Evolutionary conservation across 35 echinoderm and acorn worm species (phyloP), one percentile per base, ranked within the genome.

Genomic region (Ophioderma brevispina): DNA sequence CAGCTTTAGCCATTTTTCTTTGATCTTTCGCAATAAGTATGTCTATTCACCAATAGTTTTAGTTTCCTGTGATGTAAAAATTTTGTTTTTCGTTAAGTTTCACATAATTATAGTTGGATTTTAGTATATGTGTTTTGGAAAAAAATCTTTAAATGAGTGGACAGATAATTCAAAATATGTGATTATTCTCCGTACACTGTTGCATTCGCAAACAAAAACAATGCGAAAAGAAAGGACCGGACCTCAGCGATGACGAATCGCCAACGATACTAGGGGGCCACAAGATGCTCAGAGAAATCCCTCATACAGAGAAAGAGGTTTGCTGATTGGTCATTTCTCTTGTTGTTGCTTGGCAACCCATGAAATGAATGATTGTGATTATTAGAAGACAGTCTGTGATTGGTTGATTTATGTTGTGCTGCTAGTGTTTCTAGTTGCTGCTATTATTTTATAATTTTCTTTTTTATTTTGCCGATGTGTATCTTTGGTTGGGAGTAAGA

Each of bases 281-380:
- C 4, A 79, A 90, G 49, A 78, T 89, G 18, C 94, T 95, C 31
- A 97, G 91, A 81, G 95, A 97, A 78, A 97, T 93, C 38, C 38
- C 87, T 39, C 88, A 59, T 40, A 70, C 10, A 70, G 59, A 70
- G 17, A 70, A 70, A 70, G 59, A 70, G 59, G 59, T 70, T 70
- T 70, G 59, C 59, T 70, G 59, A 70, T 70, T 70, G 59, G 59
- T 70, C 59, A 70, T 15, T 70, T 70, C 17, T 70, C 59, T 25
- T 70, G 59, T 70, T 70, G 59, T 70, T 70, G 59, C 59, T 30
- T 70, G 59, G 28, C 59, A 70, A 70, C 59, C 59, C 59, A 11
- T n/a, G n/a, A n/a, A n/a, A n/a, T n/a, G n/a, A n/a, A n/a, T n/a
- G n/a, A 1, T 15, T 70, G 59, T 70, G 59, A 25, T 15, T 70